Base-by-base conservation (phyloP, 2,797 vertebrate species). In the Acipenser ruthenus region DNA sequence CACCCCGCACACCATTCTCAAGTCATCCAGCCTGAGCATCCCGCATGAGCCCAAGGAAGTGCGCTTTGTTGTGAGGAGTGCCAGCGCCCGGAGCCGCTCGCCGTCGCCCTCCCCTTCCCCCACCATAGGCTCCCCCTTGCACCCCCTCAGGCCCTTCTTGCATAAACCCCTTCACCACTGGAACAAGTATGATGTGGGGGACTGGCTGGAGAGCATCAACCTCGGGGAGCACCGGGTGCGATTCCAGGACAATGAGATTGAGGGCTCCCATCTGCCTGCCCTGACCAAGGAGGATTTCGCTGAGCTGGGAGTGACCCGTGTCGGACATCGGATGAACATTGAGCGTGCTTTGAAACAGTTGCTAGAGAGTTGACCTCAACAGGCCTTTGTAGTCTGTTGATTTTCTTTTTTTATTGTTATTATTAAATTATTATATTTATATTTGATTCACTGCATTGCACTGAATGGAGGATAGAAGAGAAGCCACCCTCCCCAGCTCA, bases 321-420 rank as follows among this genome's bases (percentile, higher is more conserved):
- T 99, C 0, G 96, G 96, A 75, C 96, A 98, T 85, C 94, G 96
- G 65, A 98, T 98, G 96, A 98, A 99, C 92, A 99, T 99, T 68
- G 96, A 98, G 79, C 92, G 96, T 64, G 96, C 96, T 62, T 91
- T 99, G 61, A 93, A 95, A 75, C 92, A 93, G 89, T 91, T 99
- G 87, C 92, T 94, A 58, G 94, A 97, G 89, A 99, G 95, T 92
- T 99, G 94, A 96, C 95, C 90, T 75, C 77, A 78, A 71, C 78
- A 64, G 86, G 70, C 74, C 68, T 73, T 68, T 71, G 74, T 63
- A 47, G 62, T 69, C 67, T 64, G 65, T 10, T 8, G 51, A 56
- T 11, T 37, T 37, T 49, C 15, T 50, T 15, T 18, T 60, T 65
- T 77, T 80, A 49, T 59, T 15, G 62, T 71, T 70, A 67, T 71